phyloP scores from a whole-genome alignment of 2,888 invertebrate genomes.

The Catocala nupta region DNA sequence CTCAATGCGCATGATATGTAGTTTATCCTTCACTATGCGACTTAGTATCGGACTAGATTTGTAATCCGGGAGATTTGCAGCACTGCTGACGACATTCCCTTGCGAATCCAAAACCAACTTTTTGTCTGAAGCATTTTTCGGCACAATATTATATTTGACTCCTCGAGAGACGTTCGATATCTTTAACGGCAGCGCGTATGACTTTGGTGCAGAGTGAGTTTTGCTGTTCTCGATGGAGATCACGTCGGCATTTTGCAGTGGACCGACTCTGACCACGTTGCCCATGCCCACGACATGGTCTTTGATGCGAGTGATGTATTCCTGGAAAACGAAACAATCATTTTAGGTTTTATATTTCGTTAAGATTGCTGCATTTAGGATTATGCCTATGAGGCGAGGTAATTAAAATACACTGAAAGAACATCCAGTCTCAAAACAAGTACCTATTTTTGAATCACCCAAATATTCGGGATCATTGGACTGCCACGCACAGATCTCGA shows the following conservation, averaged over 20 bases:
- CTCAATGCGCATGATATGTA: slow-evolving; percentile 85
- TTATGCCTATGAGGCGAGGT: too few species aligned
- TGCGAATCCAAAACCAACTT: slow-evolving; percentile 81
- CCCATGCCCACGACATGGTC: slow-evolving; percentile 92
- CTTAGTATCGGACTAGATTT: slow-evolving; percentile 83
- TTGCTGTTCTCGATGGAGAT: slow-evolving; percentile 80
- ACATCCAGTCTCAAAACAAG: too few species aligned
- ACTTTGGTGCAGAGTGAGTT: slow-evolving; percentile 75
- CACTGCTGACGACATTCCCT: slow-evolving; percentile 83
- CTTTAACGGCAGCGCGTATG: slow-evolving; percentile 82
- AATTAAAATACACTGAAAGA: too few species aligned
- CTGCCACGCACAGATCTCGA: too few species aligned
- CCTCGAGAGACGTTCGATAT: slow-evolving; percentile 82
- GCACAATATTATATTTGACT: slow-evolving; percentile 82
- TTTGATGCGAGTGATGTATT: slow-evolving; percentile 87
- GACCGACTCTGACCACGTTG: slow-evolving; percentile 89
- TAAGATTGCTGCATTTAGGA: too few species aligned
- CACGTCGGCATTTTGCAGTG: slow-evolving; percentile 81
- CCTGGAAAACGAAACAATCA: slow-evolving; percentile 62
- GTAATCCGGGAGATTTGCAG: slow-evolving; percentile 82
- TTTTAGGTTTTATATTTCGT: not conserved
- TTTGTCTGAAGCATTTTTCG: slow-evolving; percentile 84
- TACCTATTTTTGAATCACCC: too few species aligned
- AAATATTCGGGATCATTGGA: too few species aligned
- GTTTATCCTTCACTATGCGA: slow-evolving; percentile 81